These are phyloP conservation scores for Diarsia mendica DNA, from an alignment of 2,888 invertebrate genomes.

Conservation along the genomic window DNA sequence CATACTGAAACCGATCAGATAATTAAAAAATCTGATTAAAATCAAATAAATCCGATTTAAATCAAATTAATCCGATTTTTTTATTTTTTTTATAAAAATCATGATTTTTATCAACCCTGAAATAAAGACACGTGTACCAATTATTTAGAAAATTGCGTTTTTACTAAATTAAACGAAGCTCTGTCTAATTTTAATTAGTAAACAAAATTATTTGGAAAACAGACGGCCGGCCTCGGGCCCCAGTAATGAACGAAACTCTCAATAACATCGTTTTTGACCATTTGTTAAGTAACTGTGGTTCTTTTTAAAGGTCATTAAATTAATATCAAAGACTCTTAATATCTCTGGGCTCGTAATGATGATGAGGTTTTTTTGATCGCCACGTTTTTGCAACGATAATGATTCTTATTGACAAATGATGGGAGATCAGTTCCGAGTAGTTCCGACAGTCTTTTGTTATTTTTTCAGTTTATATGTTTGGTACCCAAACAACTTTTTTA, in stretches of 20 bases:
- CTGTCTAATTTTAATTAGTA: slow-evolving; percentile 82
- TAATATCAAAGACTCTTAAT: slow-evolving; percentile 73
- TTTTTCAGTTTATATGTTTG: slow-evolving; percentile 18
- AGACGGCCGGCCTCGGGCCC: slow-evolving; percentile 80
- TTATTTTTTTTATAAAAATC: no score
- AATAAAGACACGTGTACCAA: slow-evolving; percentile 78
- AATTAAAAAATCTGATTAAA: no score
- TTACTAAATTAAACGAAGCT: slow-evolving; percentile 69
- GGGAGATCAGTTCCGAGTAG: slow-evolving; percentile 11
- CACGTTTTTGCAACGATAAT: slow-evolving; percentile 51
- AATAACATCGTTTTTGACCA: slow-evolving; percentile 78
- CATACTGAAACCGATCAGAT: no score
- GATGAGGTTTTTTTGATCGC: slow-evolving; percentile 39
- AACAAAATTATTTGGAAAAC: slow-evolving; percentile 80
- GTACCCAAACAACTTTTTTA: no score
- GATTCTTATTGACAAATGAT: slow-evolving; percentile 49
- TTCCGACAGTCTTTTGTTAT: slow-evolving; percentile 23
- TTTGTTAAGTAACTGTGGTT: slow-evolving; percentile 70
- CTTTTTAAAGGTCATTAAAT: slow-evolving; percentile 75
- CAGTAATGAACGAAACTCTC: slow-evolving; percentile 79
- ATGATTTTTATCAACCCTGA: no score
- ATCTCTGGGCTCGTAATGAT: slow-evolving; percentile 65
- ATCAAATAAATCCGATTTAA: no score
- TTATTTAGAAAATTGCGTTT: slow-evolving; percentile 75
- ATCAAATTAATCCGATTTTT: no score